These are phyloP conservation scores for Araneus ventricosus DNA, from an alignment of 1,140 invertebrate genomes.

Conservation along the genomic window DNA sequence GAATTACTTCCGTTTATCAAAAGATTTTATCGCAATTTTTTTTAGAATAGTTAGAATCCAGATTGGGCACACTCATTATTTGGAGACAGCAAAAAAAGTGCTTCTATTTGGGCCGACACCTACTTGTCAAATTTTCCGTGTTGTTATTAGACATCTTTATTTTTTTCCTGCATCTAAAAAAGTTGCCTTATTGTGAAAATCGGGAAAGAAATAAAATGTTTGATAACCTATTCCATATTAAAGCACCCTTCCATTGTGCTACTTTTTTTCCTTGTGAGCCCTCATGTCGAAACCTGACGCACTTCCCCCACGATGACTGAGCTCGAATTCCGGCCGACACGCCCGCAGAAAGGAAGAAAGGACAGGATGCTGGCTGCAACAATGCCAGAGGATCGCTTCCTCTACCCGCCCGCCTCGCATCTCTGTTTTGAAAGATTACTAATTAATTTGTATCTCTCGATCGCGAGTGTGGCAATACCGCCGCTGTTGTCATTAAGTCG, in stretches of 20 bases:
- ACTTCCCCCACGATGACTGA: neutral
- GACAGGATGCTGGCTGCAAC: conserved; percentile 19
- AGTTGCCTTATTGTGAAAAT: neutral
- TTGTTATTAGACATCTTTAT: neutral
- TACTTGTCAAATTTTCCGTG: neutral
- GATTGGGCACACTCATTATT: neutral
- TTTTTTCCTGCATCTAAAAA: neutral
- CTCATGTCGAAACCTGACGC: conserved; percentile 30
- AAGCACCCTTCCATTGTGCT: neutral
- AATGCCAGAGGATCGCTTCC: conserved; percentile 5
- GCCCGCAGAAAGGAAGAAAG: neutral
- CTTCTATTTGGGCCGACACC: neutral
- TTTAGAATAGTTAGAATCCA: neutral
- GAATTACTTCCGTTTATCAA: no score
- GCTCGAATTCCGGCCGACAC: neutral
- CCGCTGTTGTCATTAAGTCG: conserved; percentile 2
- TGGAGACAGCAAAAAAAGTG: neutral
- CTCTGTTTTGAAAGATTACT: conserved; percentile 28
- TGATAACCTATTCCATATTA: conserved; percentile 15
- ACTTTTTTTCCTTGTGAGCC: neutral
- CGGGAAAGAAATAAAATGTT: neutral
- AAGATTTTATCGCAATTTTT: no score
- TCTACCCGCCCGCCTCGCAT: neutral
- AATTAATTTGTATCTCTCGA: conserved; percentile 21
- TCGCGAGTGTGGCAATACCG: neutral